Evolutionary conservation across 2,888 invertebrate genomes (phyloP).

Genomic region (Formica aserva): DNA sequence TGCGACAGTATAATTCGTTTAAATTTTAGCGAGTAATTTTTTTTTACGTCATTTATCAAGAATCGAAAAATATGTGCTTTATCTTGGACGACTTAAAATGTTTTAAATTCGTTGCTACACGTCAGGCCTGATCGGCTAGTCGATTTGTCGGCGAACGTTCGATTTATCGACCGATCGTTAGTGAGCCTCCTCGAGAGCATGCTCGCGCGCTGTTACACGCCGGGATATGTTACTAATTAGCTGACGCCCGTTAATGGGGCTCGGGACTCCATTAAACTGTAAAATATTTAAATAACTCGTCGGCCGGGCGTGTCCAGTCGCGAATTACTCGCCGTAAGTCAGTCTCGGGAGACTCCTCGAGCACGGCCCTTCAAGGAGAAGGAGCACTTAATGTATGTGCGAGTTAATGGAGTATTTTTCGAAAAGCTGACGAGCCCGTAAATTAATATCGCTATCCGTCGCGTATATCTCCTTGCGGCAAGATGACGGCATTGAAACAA

Average conservation of each 20-base stretch:
- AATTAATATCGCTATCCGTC: conserved; percentile 65
- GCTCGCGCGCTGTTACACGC: conserved; percentile 52
- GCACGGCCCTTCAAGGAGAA: conserved; percentile 37
- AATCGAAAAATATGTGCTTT: not conserved
- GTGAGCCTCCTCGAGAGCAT: conserved; percentile 59
- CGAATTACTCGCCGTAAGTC: conserved; percentile 76
- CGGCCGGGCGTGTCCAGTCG: conserved; percentile 71
- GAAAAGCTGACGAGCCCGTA: conserved; percentile 64
- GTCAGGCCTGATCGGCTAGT: conserved; percentile 61
- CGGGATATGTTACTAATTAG: conserved; percentile 75
- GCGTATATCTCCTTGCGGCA: conserved; percentile 17
- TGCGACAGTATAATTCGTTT: not conserved
- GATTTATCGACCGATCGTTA: conserved; percentile 76
- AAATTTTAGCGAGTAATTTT: not conserved
- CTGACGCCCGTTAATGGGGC: conserved; percentile 80
- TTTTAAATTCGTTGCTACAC: conserved; percentile 36
- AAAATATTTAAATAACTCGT: conserved; percentile 81
- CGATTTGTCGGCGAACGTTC: conserved; percentile 68
- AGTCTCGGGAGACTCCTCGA: conserved; percentile 55
- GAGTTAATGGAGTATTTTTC: conserved; percentile 61
- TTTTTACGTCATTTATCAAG: not conserved
- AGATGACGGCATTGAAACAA: conserved; percentile 10
- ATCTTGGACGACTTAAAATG: not conserved
- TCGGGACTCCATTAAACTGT: conserved; percentile 79
- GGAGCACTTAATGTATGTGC: conserved; percentile 57